Conservation (phyloP, 2,888 invertebrate genomes). For the Polia nebulosa region DNA sequence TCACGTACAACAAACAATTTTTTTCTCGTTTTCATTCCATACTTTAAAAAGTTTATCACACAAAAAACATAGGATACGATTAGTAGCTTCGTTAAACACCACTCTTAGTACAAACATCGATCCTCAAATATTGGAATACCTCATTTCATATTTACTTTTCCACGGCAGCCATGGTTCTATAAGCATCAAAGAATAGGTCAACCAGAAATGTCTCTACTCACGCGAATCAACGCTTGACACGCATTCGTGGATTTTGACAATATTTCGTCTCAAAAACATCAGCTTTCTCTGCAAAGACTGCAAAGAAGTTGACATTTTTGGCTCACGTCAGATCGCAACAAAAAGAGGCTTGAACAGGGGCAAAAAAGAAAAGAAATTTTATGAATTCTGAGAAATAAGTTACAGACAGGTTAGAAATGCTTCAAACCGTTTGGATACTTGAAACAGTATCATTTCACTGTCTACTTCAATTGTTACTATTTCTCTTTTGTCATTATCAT, state of each 20-base stretch:
- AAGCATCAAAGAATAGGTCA: constrained; percentile 50
- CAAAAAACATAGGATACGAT: constrained; percentile 37
- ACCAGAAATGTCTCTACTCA: constrained; percentile 33
- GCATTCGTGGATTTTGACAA: constrained; percentile 35
- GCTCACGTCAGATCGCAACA: neutral
- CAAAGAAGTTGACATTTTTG: constrained; percentile 10
- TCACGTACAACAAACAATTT: neutral
- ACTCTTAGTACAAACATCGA: constrained; percentile 40
- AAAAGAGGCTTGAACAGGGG: neutral
- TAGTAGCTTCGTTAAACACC: constrained; percentile 42
- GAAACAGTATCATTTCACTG: neutral
- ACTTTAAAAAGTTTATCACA: constrained; percentile 35
- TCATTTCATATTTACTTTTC: constrained; percentile 58
- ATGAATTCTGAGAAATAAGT: neutral
- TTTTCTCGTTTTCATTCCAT: constrained; percentile 1
- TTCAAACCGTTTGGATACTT: neutral
- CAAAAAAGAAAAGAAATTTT: neutral
- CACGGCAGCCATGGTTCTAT: constrained; percentile 25
- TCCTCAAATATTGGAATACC: constrained; percentile 41
- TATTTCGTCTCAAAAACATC: constrained; percentile 6
- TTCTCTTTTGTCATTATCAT: constrained; percentile 3
- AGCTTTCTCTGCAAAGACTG: constrained; percentile 12
- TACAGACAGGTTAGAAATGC: neutral
- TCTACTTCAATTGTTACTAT: neutral
- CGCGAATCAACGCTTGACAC: constrained; percentile 42